A percentile compares a stretch with the other conserved stretches of the same genome.
Evolutionary conservation across 2,113 vertebrate species (phyloP).

Genomic region (Spheniscus mendiculus): DNA sequence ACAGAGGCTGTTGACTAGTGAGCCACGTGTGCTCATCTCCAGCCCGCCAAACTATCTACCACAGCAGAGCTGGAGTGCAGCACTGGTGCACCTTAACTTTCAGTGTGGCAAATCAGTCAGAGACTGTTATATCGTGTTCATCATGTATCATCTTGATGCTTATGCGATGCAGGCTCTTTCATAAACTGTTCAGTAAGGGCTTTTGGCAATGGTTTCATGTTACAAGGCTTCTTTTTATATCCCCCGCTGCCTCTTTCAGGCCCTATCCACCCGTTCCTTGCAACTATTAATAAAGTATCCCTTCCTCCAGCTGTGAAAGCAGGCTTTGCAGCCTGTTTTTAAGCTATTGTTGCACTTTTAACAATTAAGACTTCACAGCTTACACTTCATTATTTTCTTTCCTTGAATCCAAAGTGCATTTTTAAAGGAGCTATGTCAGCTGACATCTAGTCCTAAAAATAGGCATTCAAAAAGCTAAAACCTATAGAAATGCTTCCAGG

Average conservation of each 20-base stretch:
- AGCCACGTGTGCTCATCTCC: not conserved
- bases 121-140: fast-evolving
- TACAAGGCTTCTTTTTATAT: constrained; percentile 9
- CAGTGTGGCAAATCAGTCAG: not conserved
- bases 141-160: not conserved
- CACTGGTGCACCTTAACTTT: not conserved
- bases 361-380: constrained; percentile 37
- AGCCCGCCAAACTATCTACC: not conserved
- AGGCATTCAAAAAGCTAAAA: not conserved
- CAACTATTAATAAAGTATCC: constrained; percentile 37
- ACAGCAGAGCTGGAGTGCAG: not conserved
- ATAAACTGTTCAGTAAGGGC: not conserved
- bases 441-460: constrained; percentile 6
- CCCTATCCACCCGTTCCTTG: not conserved
- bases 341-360: constrained; percentile 18
- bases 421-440: not conserved
- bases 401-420: not conserved
- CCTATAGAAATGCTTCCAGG: not conserved
- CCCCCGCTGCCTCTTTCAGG: not conserved
- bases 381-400: not conserved
- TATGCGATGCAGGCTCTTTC: fast-evolving
- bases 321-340: not conserved
- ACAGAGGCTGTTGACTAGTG: not conserved
- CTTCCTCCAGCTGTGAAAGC: constrained; percentile 41
- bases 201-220: not conserved